These are phyloP conservation scores for Thalassaphorura encarpata DNA, from an alignment of 1,140 invertebrate genomes.

Conservation along the genomic window DNA sequence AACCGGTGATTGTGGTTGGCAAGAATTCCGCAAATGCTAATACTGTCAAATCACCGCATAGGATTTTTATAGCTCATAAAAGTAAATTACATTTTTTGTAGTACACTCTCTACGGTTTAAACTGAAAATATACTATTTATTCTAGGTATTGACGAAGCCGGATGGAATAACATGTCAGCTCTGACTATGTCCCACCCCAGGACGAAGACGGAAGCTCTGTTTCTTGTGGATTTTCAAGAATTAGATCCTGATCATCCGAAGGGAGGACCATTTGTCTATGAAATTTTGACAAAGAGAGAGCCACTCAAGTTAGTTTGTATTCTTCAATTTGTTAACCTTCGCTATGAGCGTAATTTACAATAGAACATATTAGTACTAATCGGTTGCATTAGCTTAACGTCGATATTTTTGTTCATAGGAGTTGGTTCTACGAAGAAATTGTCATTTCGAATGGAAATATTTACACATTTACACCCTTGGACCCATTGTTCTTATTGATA, in stretches of 20 bases:
- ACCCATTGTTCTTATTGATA: slow-evolving; percentile 30
- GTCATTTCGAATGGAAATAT: slow-evolving; percentile 32
- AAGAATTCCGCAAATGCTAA: too few relatives aligned
- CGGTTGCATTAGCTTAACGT: too few relatives aligned
- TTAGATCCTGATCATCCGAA: not conserved
- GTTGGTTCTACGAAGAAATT: slow-evolving; percentile 29
- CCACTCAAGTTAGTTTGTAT: not conserved
- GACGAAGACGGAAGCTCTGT: slow-evolving; percentile 2
- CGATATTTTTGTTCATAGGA: too few relatives aligned
- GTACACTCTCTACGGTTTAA: too few relatives aligned
- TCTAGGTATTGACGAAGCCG: slow-evolving; percentile 10
- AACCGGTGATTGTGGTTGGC: too few relatives aligned
- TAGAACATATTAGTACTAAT: too few relatives aligned
- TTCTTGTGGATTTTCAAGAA: slow-evolving; percentile 7
- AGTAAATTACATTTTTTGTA: too few relatives aligned
- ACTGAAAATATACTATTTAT: too few relatives aligned
- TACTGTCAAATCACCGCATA: too few relatives aligned
- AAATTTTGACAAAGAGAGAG: slow-evolving; percentile 16
- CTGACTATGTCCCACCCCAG: slow-evolving; percentile 15
- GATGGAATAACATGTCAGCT: slow-evolving; percentile 17
- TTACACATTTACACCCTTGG: slow-evolving; percentile 22
- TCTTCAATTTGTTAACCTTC: not conserved
- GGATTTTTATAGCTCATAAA: slow-evolving; percentile 15
- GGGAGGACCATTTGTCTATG: slow-evolving; percentile 4
- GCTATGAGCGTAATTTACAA: too few relatives aligned